Base-by-base conservation (phyloP, 2,113 vertebrate species). In the Piaya cayana region DNA sequence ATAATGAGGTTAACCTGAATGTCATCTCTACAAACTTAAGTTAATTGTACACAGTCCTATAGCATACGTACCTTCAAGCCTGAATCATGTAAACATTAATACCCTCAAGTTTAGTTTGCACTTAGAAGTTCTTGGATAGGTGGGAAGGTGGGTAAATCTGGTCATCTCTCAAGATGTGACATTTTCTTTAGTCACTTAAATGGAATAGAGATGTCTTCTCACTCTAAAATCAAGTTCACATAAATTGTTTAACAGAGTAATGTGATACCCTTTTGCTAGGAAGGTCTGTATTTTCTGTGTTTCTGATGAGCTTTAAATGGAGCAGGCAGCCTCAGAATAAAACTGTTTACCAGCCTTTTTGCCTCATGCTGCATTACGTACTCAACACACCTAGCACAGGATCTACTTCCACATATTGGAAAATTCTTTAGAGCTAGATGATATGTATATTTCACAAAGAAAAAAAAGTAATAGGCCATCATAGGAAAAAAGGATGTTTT, bases 151-250 rank as follows among this genome's bases (percentile, higher is more conserved):
- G 62, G 34, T 39, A 86, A 82, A 90, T 68, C 69, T 86, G 72
- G 65, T 58, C 52, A 27, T 84, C 37, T 89, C 39, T 60, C 77
- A 93, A 81, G 64, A 86, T 1, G 4, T 74, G 60, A 89, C 62
- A 86, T 94, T 88, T 95, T 91, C 94, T 86, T 75, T 81, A 91
- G 69, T 56, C 47, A 53, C 22, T 89, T 91, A 96, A 93, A 93
- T 91, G 56, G 49, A 86, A 78, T 68, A 86, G 69, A 93, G 80
- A 93, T 78, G 86, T 93, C 88, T 88, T 89, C 69, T 83, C 67
- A 89, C 45, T 79, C 80, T 82, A 65, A 91, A 95, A 91, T 78
- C 81, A 87, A 96, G 86, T 83, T 95, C 86, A 92, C 82, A 69
- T 23, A 88, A 62, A 90, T 89, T n/a, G n/a, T n/a, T n/a, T 94